Percentiles rank a stretch among this genome's conserved stretches.
These are phyloP conservation scores for Gobio gobio DNA, from an alignment of 2,113 vertebrate genomes.

Conservation along the genomic window DNA sequence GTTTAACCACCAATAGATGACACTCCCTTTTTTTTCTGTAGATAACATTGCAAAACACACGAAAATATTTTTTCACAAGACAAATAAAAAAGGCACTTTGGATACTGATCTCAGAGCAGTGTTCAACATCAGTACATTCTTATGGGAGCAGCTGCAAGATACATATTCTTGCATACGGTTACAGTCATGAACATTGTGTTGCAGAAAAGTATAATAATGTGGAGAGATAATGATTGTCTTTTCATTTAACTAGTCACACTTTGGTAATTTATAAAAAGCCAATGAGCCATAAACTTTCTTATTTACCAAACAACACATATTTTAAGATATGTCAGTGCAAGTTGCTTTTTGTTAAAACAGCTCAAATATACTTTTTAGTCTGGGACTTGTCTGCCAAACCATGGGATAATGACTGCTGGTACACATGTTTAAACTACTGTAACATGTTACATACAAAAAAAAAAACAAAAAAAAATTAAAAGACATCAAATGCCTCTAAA, in stretches of 20 bases:
- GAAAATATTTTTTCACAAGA: background rate
- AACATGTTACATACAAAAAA: background rate
- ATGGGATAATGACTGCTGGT: background rate
- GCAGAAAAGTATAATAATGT: background rate
- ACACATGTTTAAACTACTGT: background rate
- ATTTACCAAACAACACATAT: background rate
- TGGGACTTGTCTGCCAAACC: no score
- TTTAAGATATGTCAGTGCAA: no score
- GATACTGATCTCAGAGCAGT: background rate
- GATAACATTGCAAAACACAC: background rate
- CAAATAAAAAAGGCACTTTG: conserved; percentile 27
- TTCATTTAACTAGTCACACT: background rate
- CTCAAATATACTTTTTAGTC: no score
- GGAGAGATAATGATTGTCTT: background rate
- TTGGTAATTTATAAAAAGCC: background rate
- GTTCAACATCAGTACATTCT: conserved; percentile 20
- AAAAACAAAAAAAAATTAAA: background rate
- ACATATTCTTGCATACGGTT: background rate
- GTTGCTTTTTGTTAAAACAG: no score
- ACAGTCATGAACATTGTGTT: background rate
- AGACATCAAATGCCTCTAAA: background rate
- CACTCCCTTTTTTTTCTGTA: background rate
- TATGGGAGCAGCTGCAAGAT: conserved; percentile 18
- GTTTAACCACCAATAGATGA: background rate
- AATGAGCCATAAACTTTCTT: background rate